A percentile compares a stretch with the other conserved stretches of the same genome.
Evolutionary conservation across 1,140 invertebrate species (phyloP).

Genomic region (Drosophila navojoa): DNA sequence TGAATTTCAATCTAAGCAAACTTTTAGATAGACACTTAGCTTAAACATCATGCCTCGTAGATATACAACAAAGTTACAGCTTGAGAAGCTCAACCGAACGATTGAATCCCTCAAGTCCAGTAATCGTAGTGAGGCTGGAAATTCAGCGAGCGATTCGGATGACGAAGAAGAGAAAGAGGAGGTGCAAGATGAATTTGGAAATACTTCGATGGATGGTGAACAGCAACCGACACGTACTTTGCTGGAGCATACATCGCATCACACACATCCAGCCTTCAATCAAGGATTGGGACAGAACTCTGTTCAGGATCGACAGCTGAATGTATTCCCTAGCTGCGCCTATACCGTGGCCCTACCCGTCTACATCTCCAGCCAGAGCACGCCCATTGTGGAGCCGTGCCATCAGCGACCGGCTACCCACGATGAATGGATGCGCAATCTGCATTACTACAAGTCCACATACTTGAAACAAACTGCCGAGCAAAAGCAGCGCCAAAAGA

Average conservation of each 20-base stretch:
- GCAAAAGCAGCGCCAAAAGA: slow-evolving; percentile 50
- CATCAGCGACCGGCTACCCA: slow-evolving; percentile 6
- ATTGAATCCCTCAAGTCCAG: neutral
- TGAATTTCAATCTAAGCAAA: neutral
- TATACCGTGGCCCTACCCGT: slow-evolving; percentile 47
- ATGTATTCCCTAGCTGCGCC: slow-evolving; percentile 41
- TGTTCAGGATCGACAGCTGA: neutral
- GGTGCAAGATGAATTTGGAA: neutral
- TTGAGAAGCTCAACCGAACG: slow-evolving; percentile 30
- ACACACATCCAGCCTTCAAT: slow-evolving; percentile 22
- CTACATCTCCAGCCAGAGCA: slow-evolving; percentile 35
- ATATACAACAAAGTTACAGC: slow-evolving; percentile 3
- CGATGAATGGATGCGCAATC: slow-evolving; percentile 31
- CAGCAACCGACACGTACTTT: neutral
- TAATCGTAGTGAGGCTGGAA: neutral
- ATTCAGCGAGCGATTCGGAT: neutral
- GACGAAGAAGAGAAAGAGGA: slow-evolving; percentile 4
- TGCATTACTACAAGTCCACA: neutral
- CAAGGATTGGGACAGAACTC: slow-evolving; percentile 24
- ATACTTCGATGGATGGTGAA: neutral
- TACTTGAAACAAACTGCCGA: neutral
- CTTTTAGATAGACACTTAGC: slow-evolving; percentile 1
- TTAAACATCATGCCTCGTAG: slow-evolving; percentile 49
- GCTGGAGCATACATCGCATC: slow-evolving; percentile 38
- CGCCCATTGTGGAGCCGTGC: slow-evolving; percentile 56